Conservation (phyloP, 64 coral and sea anemone species). For the Pocillopora verrucosa region DNA sequence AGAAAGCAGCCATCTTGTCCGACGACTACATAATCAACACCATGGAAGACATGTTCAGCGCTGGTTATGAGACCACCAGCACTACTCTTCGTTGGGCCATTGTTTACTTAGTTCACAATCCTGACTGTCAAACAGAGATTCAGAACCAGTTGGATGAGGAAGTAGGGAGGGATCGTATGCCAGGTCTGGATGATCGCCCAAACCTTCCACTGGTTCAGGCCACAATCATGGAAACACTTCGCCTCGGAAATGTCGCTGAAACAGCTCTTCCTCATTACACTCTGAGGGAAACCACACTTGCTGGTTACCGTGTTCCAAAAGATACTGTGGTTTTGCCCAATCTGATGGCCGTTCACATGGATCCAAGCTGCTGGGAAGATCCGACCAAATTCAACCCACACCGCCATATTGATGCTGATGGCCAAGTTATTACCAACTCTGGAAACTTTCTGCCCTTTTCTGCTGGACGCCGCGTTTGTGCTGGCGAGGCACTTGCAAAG, state of each 20-base stretch:
- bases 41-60: conserved; percentile 58
- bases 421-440: conserved; percentile 37
- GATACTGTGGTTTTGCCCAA: conserved; percentile 36
- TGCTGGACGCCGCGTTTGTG: conserved; percentile 67
- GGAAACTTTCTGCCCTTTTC: conserved; percentile 59
- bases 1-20: conserved; percentile 19
- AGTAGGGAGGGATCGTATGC: conserved; percentile 45
- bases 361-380: conserved; percentile 56
- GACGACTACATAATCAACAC: conserved; percentile 64
- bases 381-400: conserved; percentile 37
- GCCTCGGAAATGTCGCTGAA: conserved; percentile 50
- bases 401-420: conserved; percentile 51
- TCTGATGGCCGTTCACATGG: conserved; percentile 27
- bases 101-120: conserved; percentile 57
- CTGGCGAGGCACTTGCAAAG: conserved; percentile 60
- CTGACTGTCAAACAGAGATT: conserved; percentile 47
- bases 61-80: conserved; percentile 66
- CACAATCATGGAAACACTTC: conserved; percentile 46
- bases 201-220: conserved; percentile 33
- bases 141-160: conserved; percentile 46
- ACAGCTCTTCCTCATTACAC: conserved; percentile 53
- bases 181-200: conserved; percentile 25
- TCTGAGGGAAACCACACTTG: conserved; percentile 43
- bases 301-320: conserved; percentile 53
- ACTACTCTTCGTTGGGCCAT: conserved; percentile 61